phyloP scores from a whole-genome alignment of 1,140 invertebrate genomes.

The Idris sp. region DNA sequence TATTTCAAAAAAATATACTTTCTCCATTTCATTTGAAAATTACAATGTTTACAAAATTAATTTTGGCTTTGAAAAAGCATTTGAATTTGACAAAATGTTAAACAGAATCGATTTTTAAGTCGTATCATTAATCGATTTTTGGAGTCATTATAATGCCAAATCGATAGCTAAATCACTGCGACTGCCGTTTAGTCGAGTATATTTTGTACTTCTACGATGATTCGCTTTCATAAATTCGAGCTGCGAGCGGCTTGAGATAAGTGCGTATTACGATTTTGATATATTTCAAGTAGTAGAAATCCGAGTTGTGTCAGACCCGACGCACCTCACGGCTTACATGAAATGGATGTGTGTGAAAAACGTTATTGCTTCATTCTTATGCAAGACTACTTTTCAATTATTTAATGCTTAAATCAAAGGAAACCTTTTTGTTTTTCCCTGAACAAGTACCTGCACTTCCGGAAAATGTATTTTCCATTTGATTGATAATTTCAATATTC shows the following conservation, averaged over 20 bases:
- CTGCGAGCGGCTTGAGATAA: conserved; percentile 14
- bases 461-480: conserved; percentile 38
- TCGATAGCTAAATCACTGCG: conserved; percentile 21
- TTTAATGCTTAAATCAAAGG: too few relatives aligned
- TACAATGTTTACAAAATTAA: too few relatives aligned
- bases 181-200: conserved; percentile 28
- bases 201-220: conserved; percentile 30
- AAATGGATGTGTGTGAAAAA: conserved; percentile 13
- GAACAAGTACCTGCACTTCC: too few relatives aligned
- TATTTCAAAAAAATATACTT: too few relatives aligned
- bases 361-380: conserved; percentile 5
- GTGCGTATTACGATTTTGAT: conserved; percentile 37
- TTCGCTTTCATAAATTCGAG: conserved; percentile 19
- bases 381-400: conserved; percentile 32
- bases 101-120: too few relatives aligned
- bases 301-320: conserved; percentile 24
- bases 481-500: conserved; percentile 33
- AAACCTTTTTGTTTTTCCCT: too few relatives aligned
- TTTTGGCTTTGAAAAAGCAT: too few relatives aligned
- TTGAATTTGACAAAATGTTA: too few relatives aligned
- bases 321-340: background rate
- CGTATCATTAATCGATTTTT: conserved; percentile 1
- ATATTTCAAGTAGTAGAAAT: conserved; percentile 40
- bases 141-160: conserved; percentile 27
- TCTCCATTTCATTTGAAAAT: too few relatives aligned